Evolutionary conservation across 2,113 vertebrate genomes (phyloP).

Genomic region (Myotis davidii): DNA sequence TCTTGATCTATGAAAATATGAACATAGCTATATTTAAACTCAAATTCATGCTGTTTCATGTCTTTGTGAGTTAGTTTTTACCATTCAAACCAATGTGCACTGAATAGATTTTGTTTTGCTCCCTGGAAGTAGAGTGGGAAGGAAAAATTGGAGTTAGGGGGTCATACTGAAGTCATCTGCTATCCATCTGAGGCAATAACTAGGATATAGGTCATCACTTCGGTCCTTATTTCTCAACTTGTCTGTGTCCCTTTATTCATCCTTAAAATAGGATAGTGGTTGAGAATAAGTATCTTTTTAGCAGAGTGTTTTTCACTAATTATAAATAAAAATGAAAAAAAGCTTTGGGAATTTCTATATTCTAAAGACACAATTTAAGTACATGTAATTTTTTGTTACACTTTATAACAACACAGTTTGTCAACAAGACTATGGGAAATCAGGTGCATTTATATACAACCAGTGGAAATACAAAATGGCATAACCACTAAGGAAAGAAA

Average conservation of each 20-base stretch:
- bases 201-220: neutral
- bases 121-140: neutral
- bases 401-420: no score
- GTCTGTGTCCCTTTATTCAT: neutral
- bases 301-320: neutral
- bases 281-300: neutral
- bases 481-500: neutral
- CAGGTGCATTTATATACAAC: no score
- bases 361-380: neutral
- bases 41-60: neutral
- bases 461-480: no score
- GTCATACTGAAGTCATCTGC: neutral
- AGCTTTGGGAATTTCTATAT: neutral
- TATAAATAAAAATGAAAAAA: slow-evolving; percentile 12
- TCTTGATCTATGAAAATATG: neutral
- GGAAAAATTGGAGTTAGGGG: neutral
- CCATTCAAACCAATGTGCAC: neutral
- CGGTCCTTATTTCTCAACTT: neutral
- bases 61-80: neutral
- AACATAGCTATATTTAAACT: neutral
- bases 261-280: neutral
- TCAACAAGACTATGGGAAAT: no score
- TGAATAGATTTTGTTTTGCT: neutral
- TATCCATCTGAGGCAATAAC: neutral
- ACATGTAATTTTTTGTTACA: neutral